Conservation (phyloP, 2,797 vertebrate genomes). For the Microctenopoma stevenorrisi region DNA sequence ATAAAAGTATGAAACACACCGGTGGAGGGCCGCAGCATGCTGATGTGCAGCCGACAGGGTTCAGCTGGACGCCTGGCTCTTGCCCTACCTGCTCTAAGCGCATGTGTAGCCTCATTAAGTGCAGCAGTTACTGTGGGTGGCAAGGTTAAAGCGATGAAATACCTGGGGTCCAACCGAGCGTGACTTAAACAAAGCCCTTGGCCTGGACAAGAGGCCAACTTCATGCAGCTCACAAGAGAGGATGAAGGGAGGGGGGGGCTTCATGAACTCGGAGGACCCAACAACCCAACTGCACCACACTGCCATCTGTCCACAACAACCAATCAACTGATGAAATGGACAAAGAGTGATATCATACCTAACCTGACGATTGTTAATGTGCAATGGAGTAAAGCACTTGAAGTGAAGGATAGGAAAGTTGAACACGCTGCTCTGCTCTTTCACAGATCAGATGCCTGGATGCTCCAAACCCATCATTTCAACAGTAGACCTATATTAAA, state of each 20-base stretch:
- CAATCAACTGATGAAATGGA: slow-evolving; percentile 81
- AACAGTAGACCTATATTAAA: neutral
- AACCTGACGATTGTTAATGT: slow-evolving; percentile 75
- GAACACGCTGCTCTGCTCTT: slow-evolving; percentile 15
- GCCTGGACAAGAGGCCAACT: slow-evolving; percentile 92
- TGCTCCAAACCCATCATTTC: slow-evolving; percentile 8
- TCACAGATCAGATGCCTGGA: neutral
- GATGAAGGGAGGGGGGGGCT: slow-evolving; percentile 57
- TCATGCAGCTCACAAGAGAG: slow-evolving; percentile 86
- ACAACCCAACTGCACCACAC: slow-evolving; percentile 80
- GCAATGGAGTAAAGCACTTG: slow-evolving; percentile 73
- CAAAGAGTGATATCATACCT: slow-evolving; percentile 81
- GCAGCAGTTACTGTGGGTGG: slow-evolving; percentile 94
- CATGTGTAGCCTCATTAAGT: slow-evolving; percentile 92
- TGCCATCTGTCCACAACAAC: slow-evolving; percentile 81
- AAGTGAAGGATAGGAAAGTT: slow-evolving; percentile 63
- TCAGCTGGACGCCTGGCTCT: slow-evolving; percentile 57
- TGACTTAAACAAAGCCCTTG: slow-evolving; percentile 93
- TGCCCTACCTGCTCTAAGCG: slow-evolving; percentile 88
- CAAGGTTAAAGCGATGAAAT: slow-evolving; percentile 97
- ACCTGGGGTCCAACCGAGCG: slow-evolving; percentile 92
- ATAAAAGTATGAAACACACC: slow-evolving; percentile 55
- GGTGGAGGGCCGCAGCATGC: slow-evolving; percentile 25
- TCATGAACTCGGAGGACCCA: slow-evolving; percentile 84
- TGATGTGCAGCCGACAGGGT: slow-evolving; percentile 27